Conservation (phyloP, 2,113 vertebrate genomes). For the Brienomyrus brachyistius region DNA sequence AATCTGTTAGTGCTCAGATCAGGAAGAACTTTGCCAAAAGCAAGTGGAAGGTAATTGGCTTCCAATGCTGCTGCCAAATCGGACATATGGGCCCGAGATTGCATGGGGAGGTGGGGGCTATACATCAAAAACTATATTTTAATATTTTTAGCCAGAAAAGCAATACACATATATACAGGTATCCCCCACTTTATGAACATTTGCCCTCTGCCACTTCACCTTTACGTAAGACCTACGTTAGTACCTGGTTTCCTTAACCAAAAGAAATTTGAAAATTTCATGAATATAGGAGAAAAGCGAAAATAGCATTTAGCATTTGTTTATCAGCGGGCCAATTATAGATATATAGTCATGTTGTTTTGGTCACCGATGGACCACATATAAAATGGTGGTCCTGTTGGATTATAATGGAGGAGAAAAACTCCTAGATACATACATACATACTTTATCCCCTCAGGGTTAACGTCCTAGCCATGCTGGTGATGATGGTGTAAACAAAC, state of each 20-base stretch:
- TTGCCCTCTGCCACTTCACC: background rate
- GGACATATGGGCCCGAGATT: background rate
- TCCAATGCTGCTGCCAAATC: background rate
- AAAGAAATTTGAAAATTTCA: background rate
- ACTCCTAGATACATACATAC: too few species aligned
- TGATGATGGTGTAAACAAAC: background rate
- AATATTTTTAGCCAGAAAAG: background rate
- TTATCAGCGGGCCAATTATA: background rate
- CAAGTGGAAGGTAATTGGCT: slow-evolving; percentile 86
- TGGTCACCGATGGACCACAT: background rate
- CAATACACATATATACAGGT: background rate
- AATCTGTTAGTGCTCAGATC: slow-evolving; percentile 96
- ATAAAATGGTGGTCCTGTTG: background rate
- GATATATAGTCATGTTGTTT: background rate
- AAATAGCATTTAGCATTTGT: background rate
- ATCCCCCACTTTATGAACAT: background rate
- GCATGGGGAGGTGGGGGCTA: background rate
- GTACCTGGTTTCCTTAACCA: background rate
- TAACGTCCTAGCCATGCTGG: too few species aligned
- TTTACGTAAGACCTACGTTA: background rate
- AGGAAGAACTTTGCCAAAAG: slow-evolving; percentile 98
- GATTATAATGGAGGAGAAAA: background rate
- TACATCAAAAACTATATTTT: background rate
- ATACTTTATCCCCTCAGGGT: too few species aligned
- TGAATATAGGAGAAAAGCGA: background rate